Base-by-base conservation (phyloP, 1,140 invertebrate species). In the Cherax destructor region DNA sequence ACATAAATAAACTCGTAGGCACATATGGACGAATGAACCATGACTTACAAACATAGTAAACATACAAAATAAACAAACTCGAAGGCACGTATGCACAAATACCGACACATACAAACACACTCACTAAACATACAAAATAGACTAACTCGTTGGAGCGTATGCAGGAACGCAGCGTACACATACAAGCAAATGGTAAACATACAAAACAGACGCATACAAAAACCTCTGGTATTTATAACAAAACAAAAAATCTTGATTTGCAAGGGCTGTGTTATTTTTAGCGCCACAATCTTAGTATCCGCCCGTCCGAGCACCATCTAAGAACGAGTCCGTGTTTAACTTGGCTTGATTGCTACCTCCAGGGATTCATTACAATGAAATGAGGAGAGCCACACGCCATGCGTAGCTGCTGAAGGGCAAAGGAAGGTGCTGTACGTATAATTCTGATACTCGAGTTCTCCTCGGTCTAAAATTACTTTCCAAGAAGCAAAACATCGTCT, bases 171-270 rank as follows among this genome's bases (percentile, higher is more conserved):
- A 85, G 59, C 65, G 3, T 9, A 18, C 18, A 59, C 56, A 59
- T 16, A 59, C 56, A 59, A 9, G 3, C 9, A 47, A 7, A 41
- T 41, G 41, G 10, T 41, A 13, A 50, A 0, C 1, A 18, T 13
- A 10, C 59, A 59, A 59, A 65, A 50, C 3, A 85, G 30, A 85
- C 65, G 69, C 65, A 85, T 9, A 85, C 65, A 85, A 24, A 85
- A 24, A 85, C 65, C 18, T 50, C 18, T 10, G 56, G 56, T 59
- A 59, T 59, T 59, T 59, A 56, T 50, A 52, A 56, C 11, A 6
- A 52, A 21, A 16, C 4, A n/a, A 50, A 56, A 81, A 21, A 81
- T n/a, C 24, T 81, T 52, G 21, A 56, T 81, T 11, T 21, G 47
- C 16, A 81, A 21, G n/a, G 3, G 52, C 7, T 13, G 21, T 9